Evolutionary conservation across 2,113 vertebrate genomes (phyloP), one percentile per base, ranked within the genome.

Genomic region (Cololabis saira): DNA sequence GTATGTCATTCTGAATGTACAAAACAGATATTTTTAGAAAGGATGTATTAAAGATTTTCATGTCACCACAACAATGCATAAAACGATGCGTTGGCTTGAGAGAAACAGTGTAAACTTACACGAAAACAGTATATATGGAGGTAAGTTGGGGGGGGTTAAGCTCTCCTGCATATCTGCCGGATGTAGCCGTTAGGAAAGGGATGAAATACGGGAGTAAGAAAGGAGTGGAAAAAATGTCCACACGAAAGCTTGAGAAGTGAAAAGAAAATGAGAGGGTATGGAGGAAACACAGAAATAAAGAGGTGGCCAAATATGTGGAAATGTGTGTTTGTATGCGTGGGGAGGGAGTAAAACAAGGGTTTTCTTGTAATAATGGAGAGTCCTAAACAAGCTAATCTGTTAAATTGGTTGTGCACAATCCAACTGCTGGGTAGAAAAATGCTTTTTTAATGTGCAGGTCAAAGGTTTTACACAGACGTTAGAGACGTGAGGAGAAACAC

Each of bases 211-310:
- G 17, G 27, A 78, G 61, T 37, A 63, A 40, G 21, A 69, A 53
- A 52, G 24, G 21, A 49, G 42, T 37, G 61, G 22, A 55, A 45
- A 61, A 72, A 67, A 62, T n/a, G 24, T 9, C 66, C 15, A 55
- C 24, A 43, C 40, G 40, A 43, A 66, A 52, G 71, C 30, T 19
- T 37, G 40, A 65, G 54, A 48, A 3, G 52, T 33, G 44, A 3
- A 15, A 57, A 61, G 10, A 45, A 76, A 76, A 61, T 27, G 40
- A 15, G 18, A 21, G 17, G n/a, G 73, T 57, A 27, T 2, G 18
- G 53, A 54, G 61, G 47, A 54, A 64, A 65, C 41, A 13, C 49
- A 33, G 6, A 71, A 56, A 71, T 55, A 66, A 60, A 78, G 65
- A 60, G 27, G 44, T 1, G 43, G 41, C 49, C 40, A 10, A 44